Percentiles rank a stretch among this genome's conserved stretches.
Evolutionary conservation across 2,113 vertebrate species (phyloP).

Genomic region (Petrocephalus microphthalmus): DNA sequence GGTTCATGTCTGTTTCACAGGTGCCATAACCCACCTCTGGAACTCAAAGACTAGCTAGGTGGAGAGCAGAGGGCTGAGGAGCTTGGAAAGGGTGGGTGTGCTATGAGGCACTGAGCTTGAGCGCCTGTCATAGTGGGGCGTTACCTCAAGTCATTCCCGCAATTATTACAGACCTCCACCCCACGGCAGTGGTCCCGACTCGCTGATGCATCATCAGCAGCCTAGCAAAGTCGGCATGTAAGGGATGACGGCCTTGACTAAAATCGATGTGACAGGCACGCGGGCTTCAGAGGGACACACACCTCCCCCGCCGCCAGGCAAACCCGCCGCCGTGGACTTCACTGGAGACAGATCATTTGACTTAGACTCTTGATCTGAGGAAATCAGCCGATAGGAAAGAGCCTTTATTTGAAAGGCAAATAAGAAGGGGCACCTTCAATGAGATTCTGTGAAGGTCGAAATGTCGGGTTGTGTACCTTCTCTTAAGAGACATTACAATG

Average conservation of each 20-base stretch:
- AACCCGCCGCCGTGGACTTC: background rate
- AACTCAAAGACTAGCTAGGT: background rate
- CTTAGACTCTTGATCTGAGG: background rate
- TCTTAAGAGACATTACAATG: background rate
- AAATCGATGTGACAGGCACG: background rate
- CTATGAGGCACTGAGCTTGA: background rate
- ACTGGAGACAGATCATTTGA: background rate
- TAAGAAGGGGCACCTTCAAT: conserved; percentile 2
- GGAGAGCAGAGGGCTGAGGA: background rate
- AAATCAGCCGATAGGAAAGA: background rate
- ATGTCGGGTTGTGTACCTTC: background rate
- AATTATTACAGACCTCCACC: background rate
- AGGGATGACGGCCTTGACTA: background rate
- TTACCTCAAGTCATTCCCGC: background rate
- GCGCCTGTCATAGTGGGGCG: background rate
- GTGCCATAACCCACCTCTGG: background rate
- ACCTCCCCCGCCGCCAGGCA: background rate
- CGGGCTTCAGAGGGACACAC: background rate
- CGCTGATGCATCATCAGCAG: background rate
- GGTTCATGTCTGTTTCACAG: background rate
- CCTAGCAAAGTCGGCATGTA: background rate
- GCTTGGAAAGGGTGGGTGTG: background rate
- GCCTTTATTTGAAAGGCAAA: conserved; percentile 6
- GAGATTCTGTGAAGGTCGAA: background rate
- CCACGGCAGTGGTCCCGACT: background rate